phyloP scores from a whole-genome alignment of 2,888 invertebrate species.

The Phymatocera aterrima region DNA sequence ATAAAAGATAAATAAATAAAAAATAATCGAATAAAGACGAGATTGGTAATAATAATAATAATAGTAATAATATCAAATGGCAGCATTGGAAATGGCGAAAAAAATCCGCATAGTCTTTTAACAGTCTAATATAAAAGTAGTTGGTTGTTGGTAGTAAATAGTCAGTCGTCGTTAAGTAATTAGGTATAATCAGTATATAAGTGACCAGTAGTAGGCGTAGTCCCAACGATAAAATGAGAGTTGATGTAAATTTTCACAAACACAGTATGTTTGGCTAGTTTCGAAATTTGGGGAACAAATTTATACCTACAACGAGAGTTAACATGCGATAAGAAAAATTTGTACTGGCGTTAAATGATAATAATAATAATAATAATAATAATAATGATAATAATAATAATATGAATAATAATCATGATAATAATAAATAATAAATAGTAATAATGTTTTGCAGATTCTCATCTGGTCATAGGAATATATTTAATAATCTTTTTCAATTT shows the following conservation, averaged over 20 bases:
- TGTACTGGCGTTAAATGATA: conserved; percentile 57
- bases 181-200: conserved; percentile 13
- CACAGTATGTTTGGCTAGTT: conserved; percentile 5
- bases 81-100: conserved; percentile 35
- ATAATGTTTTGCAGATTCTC: conserved; percentile 30
- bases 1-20: neutral
- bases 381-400: too few relatives aligned
- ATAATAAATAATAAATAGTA: neutral
- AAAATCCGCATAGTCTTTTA: conserved; percentile 36
- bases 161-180: conserved; percentile 30
- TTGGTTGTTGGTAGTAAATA: neutral
- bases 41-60: too few relatives aligned
- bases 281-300: neutral
- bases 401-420: too few relatives aligned
- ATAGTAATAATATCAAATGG: conserved; percentile 34
- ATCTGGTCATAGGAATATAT: neutral
- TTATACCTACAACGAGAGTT: conserved; percentile 15
- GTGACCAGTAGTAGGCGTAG: neutral
- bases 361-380: neutral
- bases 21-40: conserved; percentile 7
- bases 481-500: too few relatives aligned
- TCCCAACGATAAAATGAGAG: neutral
- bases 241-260: too few relatives aligned
- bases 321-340: conserved; percentile 50
- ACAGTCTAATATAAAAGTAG: conserved; percentile 11